Evolutionary conservation across 1,140 invertebrate species (phyloP), one percentile per base, ranked within the genome.

Genomic region (Colletes latitarsis): DNA sequence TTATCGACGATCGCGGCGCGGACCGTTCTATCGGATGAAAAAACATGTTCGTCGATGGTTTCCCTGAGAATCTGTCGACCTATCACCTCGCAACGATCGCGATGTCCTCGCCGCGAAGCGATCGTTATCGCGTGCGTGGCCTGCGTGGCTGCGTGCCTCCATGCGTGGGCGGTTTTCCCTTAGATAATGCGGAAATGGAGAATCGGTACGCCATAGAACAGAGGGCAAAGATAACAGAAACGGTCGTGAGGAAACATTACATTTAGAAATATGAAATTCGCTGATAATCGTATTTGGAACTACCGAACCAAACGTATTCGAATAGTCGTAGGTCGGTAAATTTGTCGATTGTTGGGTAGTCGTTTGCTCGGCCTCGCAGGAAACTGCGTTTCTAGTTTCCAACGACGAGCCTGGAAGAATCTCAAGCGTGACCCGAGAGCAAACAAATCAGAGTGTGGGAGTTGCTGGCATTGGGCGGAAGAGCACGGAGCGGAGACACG

Each of bases 51-150:
- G 10, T 17, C 5, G 66, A 41, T 58, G 66, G 5, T 43, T 49
- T 14, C 52, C 73, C 57, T 77, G 82, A 39, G 72, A 84, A 81
- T 84, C 77, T n/a, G 55, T 67, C 70, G 72, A 85, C 68, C 82
- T 49, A 64, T 64, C 78, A 60, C 70, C 77, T 63, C 63, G 30
- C 17, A 12, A 39, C 17, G 72, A 67, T 84, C 77, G 68, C 63
- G 57, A 49, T 76, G 77, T 81, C 77, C 67, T 85, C 82, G 52
- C 52, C 49, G 67, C 21, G 4, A 52, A 12, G 69, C 62, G 83
- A 81, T 77, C 74, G 53, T 49, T 46, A 81, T 77, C 82, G 57
- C 0, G 5, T 52, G 62, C 78, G 84, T 82, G 63, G 79, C 83
- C n/a, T 39, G 78, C 30, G 30, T 30, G 30, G 30, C 30, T 30